phyloP scores from a whole-genome alignment of 2,888 invertebrate species.

The Nasonia oneida region DNA sequence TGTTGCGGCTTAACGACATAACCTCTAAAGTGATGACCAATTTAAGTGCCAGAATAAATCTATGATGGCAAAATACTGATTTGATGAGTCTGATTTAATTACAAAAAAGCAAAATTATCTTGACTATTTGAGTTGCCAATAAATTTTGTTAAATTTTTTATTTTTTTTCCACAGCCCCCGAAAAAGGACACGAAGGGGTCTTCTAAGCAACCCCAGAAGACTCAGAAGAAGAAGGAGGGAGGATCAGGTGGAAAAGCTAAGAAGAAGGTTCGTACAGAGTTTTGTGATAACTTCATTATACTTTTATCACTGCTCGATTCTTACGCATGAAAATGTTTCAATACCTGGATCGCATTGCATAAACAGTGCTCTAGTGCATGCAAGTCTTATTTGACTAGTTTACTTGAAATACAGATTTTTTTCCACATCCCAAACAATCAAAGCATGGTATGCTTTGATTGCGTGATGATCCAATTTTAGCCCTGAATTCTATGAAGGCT shows the following conservation, averaged over 20 bases:
- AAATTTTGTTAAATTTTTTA: background rate
- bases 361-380: background rate
- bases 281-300: background rate
- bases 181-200: constrained; percentile 95
- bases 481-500: constrained; percentile 79
- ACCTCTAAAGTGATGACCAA: constrained; percentile 55
- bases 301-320: background rate
- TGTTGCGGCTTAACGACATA: constrained; percentile 3
- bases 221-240: constrained; percentile 97
- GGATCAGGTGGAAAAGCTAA: constrained; percentile 97
- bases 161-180: constrained; percentile 86
- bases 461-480: constrained; percentile 78
- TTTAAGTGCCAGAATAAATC: constrained; percentile 61
- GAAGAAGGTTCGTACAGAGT: constrained; percentile 88
- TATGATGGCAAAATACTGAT: constrained; percentile 77
- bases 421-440: no score
- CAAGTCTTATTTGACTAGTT: no score
- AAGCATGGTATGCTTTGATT: no score
- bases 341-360: background rate
- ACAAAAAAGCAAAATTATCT: constrained; percentile 20
- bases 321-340: background rate
- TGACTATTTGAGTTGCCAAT: background rate
- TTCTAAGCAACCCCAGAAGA: constrained; percentile 95
- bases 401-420: no score
- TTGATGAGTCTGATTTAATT: constrained; percentile 79